Conservation (phyloP, 2,888 invertebrate species). For the Zygaena filipendulae region DNA sequence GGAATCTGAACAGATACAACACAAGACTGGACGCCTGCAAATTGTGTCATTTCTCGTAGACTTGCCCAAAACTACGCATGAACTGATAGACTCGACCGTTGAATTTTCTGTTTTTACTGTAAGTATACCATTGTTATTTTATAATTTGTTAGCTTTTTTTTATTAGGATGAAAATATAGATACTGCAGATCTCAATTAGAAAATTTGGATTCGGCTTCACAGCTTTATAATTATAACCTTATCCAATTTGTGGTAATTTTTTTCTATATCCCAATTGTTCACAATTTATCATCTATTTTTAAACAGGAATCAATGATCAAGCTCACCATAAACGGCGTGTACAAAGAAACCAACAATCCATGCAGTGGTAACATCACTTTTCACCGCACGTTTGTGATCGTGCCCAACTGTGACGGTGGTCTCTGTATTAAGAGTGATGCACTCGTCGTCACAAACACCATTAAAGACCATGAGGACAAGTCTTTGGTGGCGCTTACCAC, state of each 20-base stretch:
- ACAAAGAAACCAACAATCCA: constrained; percentile 73
- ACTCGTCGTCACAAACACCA: constrained; percentile 80
- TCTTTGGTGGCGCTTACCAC: no score
- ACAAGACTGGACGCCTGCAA: constrained; percentile 79
- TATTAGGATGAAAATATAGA: no score
- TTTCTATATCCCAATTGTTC: no score
- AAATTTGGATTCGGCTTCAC: no score
- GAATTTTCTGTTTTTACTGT: constrained; percentile 85
- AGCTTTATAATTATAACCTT: no score
- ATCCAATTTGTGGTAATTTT: no score
- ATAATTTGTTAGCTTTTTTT: constrained; percentile 4
- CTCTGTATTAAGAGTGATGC: constrained; percentile 90
- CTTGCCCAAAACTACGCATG: constrained; percentile 88
- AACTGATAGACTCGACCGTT: constrained; percentile 87
- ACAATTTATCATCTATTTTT: no score
- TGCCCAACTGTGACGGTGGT: constrained; percentile 81
- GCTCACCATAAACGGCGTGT: constrained; percentile 87
- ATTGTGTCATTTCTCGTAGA: constrained; percentile 86
- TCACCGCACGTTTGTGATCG: constrained; percentile 81
- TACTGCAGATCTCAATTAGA: no score
- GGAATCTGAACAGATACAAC: constrained; percentile 71
- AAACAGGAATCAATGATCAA: constrained; percentile 78
- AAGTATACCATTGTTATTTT: constrained; percentile 25
- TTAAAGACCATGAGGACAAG: constrained; percentile 68
- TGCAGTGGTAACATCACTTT: constrained; percentile 73